Evolutionary conservation across 2,113 vertebrate genomes (phyloP).

Genomic region (Neotoma lepida): DNA sequence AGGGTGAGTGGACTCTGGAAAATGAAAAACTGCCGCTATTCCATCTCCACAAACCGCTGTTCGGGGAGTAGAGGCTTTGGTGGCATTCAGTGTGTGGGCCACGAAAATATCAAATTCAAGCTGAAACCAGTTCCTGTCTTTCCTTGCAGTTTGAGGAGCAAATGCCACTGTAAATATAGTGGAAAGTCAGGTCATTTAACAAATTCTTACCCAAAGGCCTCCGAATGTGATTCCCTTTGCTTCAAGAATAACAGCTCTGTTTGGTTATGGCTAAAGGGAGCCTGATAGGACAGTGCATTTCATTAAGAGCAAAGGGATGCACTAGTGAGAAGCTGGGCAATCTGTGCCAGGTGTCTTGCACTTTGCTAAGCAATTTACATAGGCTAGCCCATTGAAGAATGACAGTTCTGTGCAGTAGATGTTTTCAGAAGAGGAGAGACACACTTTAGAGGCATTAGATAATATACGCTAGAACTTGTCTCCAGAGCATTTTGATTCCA

Average conservation of each 20-base stretch:
- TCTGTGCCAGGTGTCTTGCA: not conserved
- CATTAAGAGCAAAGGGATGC: conserved; percentile 31
- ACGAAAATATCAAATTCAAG: conserved; percentile 74
- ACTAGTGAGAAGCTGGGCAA: not conserved
- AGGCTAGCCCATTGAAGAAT: conserved; percentile 8
- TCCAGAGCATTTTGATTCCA: conserved; percentile 47
- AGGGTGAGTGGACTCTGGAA: conserved; percentile 86
- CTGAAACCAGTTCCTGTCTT: conserved; percentile 78
- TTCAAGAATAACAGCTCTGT: conserved; percentile 52
- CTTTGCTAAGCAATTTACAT: not conserved
- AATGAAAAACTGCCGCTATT: conserved; percentile 87
- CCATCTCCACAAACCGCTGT: conserved; percentile 81
- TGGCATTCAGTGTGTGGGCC: conserved; percentile 65
- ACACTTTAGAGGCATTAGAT: not conserved
- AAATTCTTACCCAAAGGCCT: conserved; percentile 58
- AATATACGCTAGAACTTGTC: not conserved
- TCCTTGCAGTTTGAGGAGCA: conserved; percentile 70
- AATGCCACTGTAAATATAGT: conserved; percentile 75
- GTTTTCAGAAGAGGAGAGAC: conserved; percentile 32
- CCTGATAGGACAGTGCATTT: not conserved
- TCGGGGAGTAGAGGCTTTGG: conserved; percentile 77
- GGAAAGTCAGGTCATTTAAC: conserved; percentile 73
- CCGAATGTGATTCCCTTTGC: conserved; percentile 23
- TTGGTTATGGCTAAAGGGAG: not conserved
- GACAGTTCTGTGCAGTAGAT: not conserved